Conservation (phyloP, 2,113 vertebrate genomes). For the Hirundichthys speculiger region DNA sequence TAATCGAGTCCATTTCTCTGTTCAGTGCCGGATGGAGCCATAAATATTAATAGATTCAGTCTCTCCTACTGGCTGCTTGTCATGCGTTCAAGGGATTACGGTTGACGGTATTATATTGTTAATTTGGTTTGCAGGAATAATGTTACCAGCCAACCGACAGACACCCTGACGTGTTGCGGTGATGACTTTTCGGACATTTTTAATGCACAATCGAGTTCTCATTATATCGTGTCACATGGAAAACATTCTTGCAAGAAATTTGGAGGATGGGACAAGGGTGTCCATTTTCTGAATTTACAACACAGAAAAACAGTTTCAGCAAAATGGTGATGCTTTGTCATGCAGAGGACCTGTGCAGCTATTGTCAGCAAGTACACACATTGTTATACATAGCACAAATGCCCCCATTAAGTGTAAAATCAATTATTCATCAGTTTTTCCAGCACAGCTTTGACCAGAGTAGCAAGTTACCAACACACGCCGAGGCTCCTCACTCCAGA, state of each 20-base stretch:
- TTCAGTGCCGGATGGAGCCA: conserved; percentile 61
- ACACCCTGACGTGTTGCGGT: conserved; percentile 54
- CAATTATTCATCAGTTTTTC: conserved; percentile 74
- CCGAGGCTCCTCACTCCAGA: conserved; percentile 10
- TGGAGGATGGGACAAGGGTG: background rate
- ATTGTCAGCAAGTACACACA: conserved; percentile 7
- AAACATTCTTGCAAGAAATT: conserved; percentile 7
- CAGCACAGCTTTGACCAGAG: conserved; percentile 44
- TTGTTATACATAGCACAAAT: conserved; percentile 39
- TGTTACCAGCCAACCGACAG: conserved; percentile 39
- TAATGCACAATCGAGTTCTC: conserved; percentile 11
- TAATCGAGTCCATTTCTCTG: conserved; percentile 62
- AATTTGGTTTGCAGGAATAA: conserved; percentile 65
- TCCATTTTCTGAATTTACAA: conserved; percentile 12
- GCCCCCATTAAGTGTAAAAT: conserved; percentile 64
- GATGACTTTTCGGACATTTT: conserved; percentile 42
- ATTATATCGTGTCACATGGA: background rate
- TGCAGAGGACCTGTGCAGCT: background rate
- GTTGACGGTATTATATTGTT: conserved; percentile 54
- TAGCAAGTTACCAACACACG: conserved; percentile 9
- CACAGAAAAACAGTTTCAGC: background rate
- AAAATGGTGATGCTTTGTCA: conserved; percentile 3
- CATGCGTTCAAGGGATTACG: conserved; percentile 46
- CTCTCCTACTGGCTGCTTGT: conserved; percentile 49
- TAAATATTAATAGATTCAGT: conserved; percentile 71